phyloP scores from a whole-genome alignment of 2,888 invertebrate species.

The Malthinus seriepunctatus region DNA sequence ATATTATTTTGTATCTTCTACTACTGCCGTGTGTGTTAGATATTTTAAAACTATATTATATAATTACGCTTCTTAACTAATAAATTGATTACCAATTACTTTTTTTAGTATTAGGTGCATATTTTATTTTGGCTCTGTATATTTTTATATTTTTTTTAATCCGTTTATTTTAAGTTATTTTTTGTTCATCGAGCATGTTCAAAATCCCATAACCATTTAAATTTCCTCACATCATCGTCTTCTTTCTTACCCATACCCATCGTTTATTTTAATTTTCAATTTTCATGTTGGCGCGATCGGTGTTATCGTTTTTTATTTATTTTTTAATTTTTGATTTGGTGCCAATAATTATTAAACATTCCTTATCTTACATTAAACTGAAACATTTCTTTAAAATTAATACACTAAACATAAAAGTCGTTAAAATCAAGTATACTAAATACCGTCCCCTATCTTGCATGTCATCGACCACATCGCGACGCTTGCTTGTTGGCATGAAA shows the following conservation, averaged over 20 bases:
- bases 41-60: slow-evolving; percentile 45
- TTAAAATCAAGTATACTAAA: slow-evolving; percentile 48
- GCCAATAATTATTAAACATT: slow-evolving; percentile 37
- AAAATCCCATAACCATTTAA: too few relatives aligned
- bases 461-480: slow-evolving; percentile 32
- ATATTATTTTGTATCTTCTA: slow-evolving; percentile 35
- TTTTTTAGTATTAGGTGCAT: slow-evolving; percentile 31
- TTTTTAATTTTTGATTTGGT: slow-evolving; percentile 20
- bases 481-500: slow-evolving; percentile 25
- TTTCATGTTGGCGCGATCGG: slow-evolving; percentile 19
- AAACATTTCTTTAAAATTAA: slow-evolving; percentile 47
- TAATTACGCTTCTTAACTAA: slow-evolving; percentile 42
- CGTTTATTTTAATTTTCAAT: background rate
- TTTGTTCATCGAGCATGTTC: too few relatives aligned
- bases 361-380: slow-evolving; percentile 45
- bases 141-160: slow-evolving; percentile 27
- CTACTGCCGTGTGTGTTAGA: slow-evolving; percentile 53
- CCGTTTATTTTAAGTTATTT: slow-evolving; percentile 16
- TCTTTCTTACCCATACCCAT: slow-evolving; percentile 5
- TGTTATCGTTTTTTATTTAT: slow-evolving; percentile 1
- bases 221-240: too few relatives aligned
- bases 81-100: slow-evolving; percentile 32
- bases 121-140: slow-evolving; percentile 8
- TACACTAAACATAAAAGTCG: slow-evolving; percentile 49
- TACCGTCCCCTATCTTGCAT: slow-evolving; percentile 42